Evolutionary conservation across 2,797 vertebrate species (phyloP).

Genomic region (Knipowitschia caucasica): DNA sequence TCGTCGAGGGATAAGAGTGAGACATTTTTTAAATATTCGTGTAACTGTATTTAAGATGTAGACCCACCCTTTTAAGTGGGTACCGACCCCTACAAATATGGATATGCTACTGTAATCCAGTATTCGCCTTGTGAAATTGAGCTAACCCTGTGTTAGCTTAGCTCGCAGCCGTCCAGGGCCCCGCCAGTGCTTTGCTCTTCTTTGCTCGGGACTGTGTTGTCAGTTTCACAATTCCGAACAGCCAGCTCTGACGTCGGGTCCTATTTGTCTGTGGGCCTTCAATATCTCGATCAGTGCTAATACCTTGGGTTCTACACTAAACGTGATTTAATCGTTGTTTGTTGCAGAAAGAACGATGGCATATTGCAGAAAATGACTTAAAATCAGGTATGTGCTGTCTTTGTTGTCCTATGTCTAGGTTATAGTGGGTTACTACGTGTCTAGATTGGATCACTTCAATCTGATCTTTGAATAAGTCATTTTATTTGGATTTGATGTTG

Average conservation of each 20-base stretch:
- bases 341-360: constrained; percentile 51
- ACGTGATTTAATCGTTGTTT: constrained; percentile 27
- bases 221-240: constrained; percentile 62
- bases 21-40: constrained; percentile 41
- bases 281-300: constrained; percentile 11
- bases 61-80: not conserved
- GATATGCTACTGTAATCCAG: constrained; percentile 38
- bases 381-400: constrained; percentile 66
- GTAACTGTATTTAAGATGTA: constrained; percentile 6
- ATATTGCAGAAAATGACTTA: constrained; percentile 53
- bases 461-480: not conserved
- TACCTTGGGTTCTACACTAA: constrained; percentile 14
- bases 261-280: constrained; percentile 44
- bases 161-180: constrained; percentile 65
- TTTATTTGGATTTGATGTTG: not conserved
- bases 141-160: constrained; percentile 67
- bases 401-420: constrained; percentile 65
- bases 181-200: constrained; percentile 52
- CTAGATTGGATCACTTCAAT: not conserved
- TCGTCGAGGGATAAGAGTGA: constrained; percentile 69
- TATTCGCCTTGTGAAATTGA: constrained; percentile 53
- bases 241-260: constrained; percentile 40
- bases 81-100: constrained; percentile 6
- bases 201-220: constrained; percentile 68
- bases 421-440: constrained; percentile 39